phyloP scores from a whole-genome alignment of 1,140 invertebrate genomes.

The Melitaea cinxia region DNA sequence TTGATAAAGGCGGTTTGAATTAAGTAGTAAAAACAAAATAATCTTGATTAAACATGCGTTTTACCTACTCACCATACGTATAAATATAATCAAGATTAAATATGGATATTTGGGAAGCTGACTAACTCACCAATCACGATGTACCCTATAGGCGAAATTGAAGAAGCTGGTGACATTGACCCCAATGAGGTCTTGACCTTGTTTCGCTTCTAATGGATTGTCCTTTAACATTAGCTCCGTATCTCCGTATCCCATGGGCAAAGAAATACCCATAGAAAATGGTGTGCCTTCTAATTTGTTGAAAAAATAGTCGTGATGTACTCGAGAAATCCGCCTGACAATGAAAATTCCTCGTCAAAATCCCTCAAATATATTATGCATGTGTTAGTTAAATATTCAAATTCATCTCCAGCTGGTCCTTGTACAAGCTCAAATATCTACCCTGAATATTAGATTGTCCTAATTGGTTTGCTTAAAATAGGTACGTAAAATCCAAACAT shows the following conservation, averaged over 20 bases:
- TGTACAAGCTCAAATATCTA: background rate
- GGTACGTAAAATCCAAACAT: background rate
- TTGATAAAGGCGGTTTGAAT: too few relatives aligned
- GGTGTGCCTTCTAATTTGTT: constrained; percentile 90
- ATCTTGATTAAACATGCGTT: too few relatives aligned
- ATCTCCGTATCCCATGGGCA: constrained; percentile 90
- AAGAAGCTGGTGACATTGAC: constrained; percentile 86
- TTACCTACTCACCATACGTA: background rate
- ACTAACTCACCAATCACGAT: constrained; percentile 90
- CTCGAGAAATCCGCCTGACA: constrained; percentile 88
- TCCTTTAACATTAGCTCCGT: constrained; percentile 88
- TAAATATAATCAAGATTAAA: background rate
- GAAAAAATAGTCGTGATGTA: constrained; percentile 93
- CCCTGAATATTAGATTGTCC: background rate
- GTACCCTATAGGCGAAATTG: constrained; percentile 90
- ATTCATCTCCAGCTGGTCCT: background rate
- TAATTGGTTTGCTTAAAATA: background rate
- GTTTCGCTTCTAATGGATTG: constrained; percentile 83
- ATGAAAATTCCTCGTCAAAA: background rate
- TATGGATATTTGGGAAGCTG: too few relatives aligned
- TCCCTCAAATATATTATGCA: constrained; percentile 1
- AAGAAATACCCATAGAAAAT: constrained; percentile 91
- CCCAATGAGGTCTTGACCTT: constrained; percentile 83
- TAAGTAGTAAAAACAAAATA: too few relatives aligned
- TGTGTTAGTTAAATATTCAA: background rate